Base-by-base conservation (phyloP, 2,888 invertebrate species). In the Rhodophaea formosa region DNA sequence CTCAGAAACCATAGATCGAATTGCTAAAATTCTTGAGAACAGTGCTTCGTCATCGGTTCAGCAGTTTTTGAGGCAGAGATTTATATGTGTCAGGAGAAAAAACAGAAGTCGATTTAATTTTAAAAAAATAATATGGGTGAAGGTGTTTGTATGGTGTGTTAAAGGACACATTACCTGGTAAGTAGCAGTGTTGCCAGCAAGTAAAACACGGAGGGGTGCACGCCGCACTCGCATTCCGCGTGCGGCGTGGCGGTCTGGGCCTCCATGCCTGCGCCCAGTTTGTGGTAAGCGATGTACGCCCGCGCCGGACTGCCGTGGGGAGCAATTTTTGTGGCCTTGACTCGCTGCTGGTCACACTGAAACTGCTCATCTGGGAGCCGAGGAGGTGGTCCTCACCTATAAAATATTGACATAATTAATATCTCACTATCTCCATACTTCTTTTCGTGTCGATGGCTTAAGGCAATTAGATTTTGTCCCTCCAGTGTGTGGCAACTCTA, bases 181-280 rank as follows among this genome's bases (percentile, higher is more conserved):
- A 91, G 86, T 49, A 92, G 79, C 64, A 94, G 81, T 12, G 94
- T 94, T 58, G 93, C 94, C 71, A 94, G 84, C 49, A 95, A 84
- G 72, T 94, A 94, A 79, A 94, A 93, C 53, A 93, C 92, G 60
- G 92, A 92, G 7, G 94, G 94, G 72, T 94, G 94, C 58, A 94
- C 92, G 71, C 93, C 93, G 79, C 94, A 94, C 71, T 94, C 93
- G 91, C 93, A 93, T 61, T 93, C 93, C 54, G 86, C 71, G 58
- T 80, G 77, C 72, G 93, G 92, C 72, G 92, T 92, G 69, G 77
- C 61, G 58, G 86, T 93, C 71, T 92, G 92, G 59, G 91, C 79
- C 67, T 92, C 92, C 84, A 92, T 92, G 71, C 82, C 87, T 82
- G 92, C 88, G 88, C 91, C 84, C 78, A 91, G 86, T 69, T 94